A percentile compares a stretch with the other conserved stretches of the same genome.
Evolutionary conservation across 2,113 vertebrate species (phyloP).

Genomic region (Marmota monax): DNA sequence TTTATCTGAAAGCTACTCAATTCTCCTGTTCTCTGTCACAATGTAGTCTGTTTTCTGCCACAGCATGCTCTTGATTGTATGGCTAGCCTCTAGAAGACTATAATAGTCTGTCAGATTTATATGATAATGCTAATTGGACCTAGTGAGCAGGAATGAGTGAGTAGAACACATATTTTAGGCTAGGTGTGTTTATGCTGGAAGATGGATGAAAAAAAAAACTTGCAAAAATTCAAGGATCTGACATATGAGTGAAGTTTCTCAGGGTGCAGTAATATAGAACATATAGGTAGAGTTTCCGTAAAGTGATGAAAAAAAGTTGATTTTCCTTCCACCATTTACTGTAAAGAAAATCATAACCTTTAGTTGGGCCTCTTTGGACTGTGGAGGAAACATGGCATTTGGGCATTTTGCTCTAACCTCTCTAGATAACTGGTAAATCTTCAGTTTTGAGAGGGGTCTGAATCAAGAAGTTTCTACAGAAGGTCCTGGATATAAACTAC

Average conservation of each 20-base stretch:
- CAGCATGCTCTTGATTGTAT: background rate
- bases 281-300: background rate
- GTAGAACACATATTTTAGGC: background rate
- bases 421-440: background rate
- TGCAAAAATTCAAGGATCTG: constrained; percentile 19
- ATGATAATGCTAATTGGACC: constrained; percentile 11
- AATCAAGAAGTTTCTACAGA: constrained; percentile 13
- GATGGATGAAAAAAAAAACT: background rate
- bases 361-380: background rate
- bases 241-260: constrained; percentile 10
- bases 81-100: constrained; percentile 42
- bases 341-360: background rate
- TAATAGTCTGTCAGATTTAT: background rate
- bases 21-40: background rate
- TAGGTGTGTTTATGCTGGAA: background rate
- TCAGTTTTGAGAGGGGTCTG: background rate
- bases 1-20: background rate
- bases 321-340: background rate
- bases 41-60: background rate
- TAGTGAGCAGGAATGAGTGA: constrained; percentile 4
- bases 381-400: background rate
- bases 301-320: background rate
- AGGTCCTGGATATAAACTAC: background rate
- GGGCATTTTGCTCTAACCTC: background rate
- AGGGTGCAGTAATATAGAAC: background rate